Evolutionary conservation across 2,113 vertebrate species (phyloP).

Genomic region (Alaudala cheleensis): DNA sequence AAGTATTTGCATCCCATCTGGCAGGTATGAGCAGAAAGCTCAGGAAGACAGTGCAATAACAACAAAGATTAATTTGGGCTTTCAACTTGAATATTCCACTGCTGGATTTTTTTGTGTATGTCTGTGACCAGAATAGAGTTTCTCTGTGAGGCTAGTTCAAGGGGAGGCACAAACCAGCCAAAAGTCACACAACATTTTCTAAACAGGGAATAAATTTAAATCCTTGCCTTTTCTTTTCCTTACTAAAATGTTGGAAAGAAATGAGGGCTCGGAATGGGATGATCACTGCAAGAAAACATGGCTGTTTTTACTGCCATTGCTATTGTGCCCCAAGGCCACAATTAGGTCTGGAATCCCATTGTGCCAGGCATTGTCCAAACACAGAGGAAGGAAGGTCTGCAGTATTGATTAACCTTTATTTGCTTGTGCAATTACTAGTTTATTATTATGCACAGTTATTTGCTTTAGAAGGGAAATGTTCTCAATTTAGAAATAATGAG

Average conservation of each 20-base stretch:
- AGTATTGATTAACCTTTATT: neutral
- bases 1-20: neutral
- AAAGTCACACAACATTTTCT: neutral
- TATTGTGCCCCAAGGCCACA: slow-evolving; percentile 7
- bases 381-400: neutral
- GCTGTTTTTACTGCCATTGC: slow-evolving; percentile 14
- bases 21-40: neutral
- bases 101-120: neutral
- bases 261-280: neutral
- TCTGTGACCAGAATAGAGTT: neutral
- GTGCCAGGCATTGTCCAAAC: neutral
- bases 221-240: neutral
- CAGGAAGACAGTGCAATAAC: neutral
- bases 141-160: neutral
- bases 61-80: neutral
- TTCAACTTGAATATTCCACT: neutral
- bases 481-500: neutral
- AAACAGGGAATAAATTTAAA: neutral
- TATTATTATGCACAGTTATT: neutral
- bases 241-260: neutral
- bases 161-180: neutral
- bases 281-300: neutral
- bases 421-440: neutral
- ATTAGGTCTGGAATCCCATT: slow-evolving; percentile 46
- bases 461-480: neutral